Evolutionary conservation across 1,140 invertebrate species (phyloP).

Genomic region (Semibalanus balanoides): DNA sequence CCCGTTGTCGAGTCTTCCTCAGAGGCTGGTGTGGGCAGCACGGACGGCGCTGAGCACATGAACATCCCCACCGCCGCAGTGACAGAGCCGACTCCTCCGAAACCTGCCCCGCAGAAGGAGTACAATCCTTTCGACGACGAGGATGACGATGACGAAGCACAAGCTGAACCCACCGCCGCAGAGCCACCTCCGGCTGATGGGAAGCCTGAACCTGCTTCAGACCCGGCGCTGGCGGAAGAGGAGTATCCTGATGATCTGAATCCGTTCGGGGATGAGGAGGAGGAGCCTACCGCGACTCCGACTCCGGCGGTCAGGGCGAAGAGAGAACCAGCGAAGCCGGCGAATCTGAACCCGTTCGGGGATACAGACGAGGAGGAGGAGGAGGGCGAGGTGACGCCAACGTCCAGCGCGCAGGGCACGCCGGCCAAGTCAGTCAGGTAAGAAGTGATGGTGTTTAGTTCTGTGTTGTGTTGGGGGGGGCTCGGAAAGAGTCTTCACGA

Average conservation of each 20-base stretch:
- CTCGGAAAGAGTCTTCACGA: no score
- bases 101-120: slow-evolving; percentile 15
- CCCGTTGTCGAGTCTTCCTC: no score
- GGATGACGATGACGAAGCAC: slow-evolving; percentile 20
- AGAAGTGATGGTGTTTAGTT: not conserved
- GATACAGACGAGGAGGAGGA: slow-evolving; percentile 47
- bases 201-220: slow-evolving; percentile 14
- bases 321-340: not conserved
- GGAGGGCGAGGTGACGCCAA: slow-evolving; percentile 26
- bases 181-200: slow-evolving; percentile 10
- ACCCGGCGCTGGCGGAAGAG: slow-evolving; percentile 13
- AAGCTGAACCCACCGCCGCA: slow-evolving; percentile 16
- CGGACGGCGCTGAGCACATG: no score
- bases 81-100: not conserved
- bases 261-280: slow-evolving; percentile 43
- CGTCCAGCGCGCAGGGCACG: not conserved
- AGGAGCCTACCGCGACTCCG: slow-evolving; percentile 13
- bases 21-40: no score
- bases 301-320: slow-evolving; percentile 5
- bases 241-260: slow-evolving; percentile 62
- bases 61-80: not conserved
- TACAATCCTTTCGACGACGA: slow-evolving; percentile 17
- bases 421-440: slow-evolving; percentile 6
- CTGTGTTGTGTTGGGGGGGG: no score
- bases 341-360: slow-evolving; percentile 49